These are phyloP conservation scores for Tupiocoris notatus DNA, from an alignment of 2,888 invertebrate genomes.

Conservation along the genomic window DNA sequence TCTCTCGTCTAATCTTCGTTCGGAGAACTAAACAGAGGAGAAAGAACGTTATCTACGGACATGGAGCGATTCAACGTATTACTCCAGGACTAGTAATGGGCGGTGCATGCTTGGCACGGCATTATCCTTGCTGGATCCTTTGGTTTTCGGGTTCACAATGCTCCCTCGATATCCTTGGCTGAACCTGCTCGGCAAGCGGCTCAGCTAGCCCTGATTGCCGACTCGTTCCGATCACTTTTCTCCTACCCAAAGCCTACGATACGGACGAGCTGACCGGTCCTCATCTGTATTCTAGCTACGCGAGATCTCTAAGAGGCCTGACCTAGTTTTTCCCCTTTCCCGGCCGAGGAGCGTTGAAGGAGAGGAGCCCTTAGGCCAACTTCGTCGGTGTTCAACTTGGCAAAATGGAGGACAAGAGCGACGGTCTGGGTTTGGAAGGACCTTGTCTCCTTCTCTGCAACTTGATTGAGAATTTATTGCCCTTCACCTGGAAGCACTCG, in stretches of 20 bases:
- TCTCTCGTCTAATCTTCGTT: too few relatives aligned
- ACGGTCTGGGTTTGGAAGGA: too few relatives aligned
- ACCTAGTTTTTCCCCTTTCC: neutral
- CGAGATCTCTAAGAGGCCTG: neutral
- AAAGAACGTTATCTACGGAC: too few relatives aligned
- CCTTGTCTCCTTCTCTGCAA: slow-evolving; percentile 26
- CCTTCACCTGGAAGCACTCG: slow-evolving; percentile 19
- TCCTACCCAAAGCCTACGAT: too few relatives aligned
- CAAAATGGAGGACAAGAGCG: neutral
- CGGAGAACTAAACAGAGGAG: too few relatives aligned
- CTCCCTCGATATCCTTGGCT: neutral
- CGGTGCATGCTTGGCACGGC: slow-evolving; percentile 11
- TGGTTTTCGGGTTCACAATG: slow-evolving; percentile 20
- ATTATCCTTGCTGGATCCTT: slow-evolving; percentile 4
- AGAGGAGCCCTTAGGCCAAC: slow-evolving; percentile 26
- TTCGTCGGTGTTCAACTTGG: slow-evolving; percentile 11
- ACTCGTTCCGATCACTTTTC: too few relatives aligned
- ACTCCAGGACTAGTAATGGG: too few relatives aligned
- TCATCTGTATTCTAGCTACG: slow-evolving; percentile 14
- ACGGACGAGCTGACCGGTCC: too few relatives aligned
- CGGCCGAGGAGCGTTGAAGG: too few relatives aligned
- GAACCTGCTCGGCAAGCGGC: slow-evolving; percentile 7
- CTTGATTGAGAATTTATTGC: slow-evolving; percentile 39
- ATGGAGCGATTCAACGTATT: too few relatives aligned
- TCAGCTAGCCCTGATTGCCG: neutral